Evolutionary conservation across 2,888 invertebrate genomes (phyloP).

Genomic region (Volucella bombylans): DNA sequence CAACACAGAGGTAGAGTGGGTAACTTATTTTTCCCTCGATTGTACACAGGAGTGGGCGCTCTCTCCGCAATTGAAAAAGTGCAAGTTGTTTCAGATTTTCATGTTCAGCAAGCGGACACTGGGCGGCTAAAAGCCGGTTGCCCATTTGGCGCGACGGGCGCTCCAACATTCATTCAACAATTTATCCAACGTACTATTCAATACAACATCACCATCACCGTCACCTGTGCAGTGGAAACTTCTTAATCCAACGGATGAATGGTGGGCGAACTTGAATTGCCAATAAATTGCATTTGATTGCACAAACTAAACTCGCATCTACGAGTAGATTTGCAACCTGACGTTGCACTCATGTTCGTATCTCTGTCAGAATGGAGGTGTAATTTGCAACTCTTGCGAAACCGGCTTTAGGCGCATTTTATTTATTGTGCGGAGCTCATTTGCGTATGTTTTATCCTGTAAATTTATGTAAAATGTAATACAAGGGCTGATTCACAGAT

Average conservation of each 20-base stretch:
- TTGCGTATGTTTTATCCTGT: conserved; percentile 42
- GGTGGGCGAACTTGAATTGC: conserved; percentile 65
- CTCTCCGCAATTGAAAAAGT: conserved; percentile 55
- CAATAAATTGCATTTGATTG: conserved; percentile 58
- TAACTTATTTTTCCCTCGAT: background rate
- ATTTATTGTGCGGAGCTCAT: conserved; percentile 43
- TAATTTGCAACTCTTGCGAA: conserved; percentile 20
- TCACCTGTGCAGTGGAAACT: conserved; percentile 31
- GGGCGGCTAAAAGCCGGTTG: conserved; percentile 59
- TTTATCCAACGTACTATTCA: background rate
- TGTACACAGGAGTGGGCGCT: background rate
- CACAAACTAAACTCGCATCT: conserved; percentile 46
- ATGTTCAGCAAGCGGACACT: conserved; percentile 37
- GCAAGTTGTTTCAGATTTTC: conserved; percentile 63
- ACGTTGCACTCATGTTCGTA: no score
- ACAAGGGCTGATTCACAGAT: background rate
- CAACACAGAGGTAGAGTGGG: conserved; percentile 8
- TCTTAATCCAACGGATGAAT: background rate
- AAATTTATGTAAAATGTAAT: conserved; percentile 31
- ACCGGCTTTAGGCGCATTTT: conserved; percentile 1
- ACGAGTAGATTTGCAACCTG: no score
- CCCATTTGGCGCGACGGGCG: background rate
- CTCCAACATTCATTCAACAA: conserved; percentile 61
- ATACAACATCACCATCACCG: background rate
- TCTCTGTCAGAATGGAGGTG: background rate